These are phyloP conservation scores for Willisornis vidua DNA, from an alignment of 2,113 vertebrate genomes.

Conservation along the genomic window DNA sequence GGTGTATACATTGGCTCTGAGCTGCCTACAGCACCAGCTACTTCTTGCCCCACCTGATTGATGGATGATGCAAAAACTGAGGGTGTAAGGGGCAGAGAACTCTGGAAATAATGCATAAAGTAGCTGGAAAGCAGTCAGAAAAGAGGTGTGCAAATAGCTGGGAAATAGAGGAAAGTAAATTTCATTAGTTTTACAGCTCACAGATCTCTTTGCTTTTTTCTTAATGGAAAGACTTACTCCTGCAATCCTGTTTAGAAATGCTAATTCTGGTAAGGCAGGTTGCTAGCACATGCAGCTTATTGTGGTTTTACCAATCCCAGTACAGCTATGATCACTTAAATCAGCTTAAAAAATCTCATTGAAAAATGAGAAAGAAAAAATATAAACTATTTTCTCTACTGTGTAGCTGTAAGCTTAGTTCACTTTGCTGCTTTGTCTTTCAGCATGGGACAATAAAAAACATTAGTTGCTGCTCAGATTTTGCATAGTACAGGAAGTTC, in stretches of 20 bases:
- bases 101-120: not conserved
- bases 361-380: not conserved
- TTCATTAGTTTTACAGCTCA: not conserved
- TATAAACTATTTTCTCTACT: not conserved
- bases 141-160: not conserved
- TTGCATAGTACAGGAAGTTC: not conserved
- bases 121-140: not conserved
- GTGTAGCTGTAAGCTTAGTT: not conserved
- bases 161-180: not conserved
- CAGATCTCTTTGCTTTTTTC: not conserved
- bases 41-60: not conserved
- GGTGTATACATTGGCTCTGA: not conserved
- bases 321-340: not conserved
- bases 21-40: not conserved
- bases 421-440: not conserved
- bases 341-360: not conserved
- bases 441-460: not conserved
- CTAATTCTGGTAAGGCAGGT: not conserved
- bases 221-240: not conserved
- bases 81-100: not conserved
- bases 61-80: not conserved
- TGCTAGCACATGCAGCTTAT: not conserved
- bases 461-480: not conserved
- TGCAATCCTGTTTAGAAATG: not conserved
- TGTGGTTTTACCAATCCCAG: not conserved